Conservation (phyloP, 1,140 invertebrate genomes). For the Hypothenemus hampei region DNA sequence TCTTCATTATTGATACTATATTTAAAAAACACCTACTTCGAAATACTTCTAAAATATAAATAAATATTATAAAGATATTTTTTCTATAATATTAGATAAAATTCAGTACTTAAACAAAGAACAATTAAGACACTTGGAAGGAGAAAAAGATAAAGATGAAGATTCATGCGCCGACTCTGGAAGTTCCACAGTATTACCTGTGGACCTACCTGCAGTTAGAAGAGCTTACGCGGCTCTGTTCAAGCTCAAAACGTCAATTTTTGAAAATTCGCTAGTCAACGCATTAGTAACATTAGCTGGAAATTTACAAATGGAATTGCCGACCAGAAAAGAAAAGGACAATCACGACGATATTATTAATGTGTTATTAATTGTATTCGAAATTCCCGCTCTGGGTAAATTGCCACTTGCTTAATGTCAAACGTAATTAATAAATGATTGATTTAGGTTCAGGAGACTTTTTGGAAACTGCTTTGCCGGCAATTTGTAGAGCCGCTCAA, state of each 20-base stretch:
- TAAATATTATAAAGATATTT: no score
- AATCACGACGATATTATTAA: constrained; percentile 59
- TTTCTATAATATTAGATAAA: constrained; percentile 24
- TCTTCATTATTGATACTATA: no score
- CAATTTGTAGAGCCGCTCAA: constrained; percentile 72
- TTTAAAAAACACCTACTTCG: no score
- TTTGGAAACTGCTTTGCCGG: constrained; percentile 74
- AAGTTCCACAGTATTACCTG: constrained; percentile 24
- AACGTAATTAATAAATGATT: neutral
- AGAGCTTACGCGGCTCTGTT: constrained; percentile 60
- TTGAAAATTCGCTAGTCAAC: constrained; percentile 72
- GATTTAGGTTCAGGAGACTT: constrained; percentile 67
- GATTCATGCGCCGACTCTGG: constrained; percentile 54
- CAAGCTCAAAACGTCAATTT: constrained; percentile 45
- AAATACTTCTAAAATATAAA: no score
- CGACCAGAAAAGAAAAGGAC: constrained; percentile 53
- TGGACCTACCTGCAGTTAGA: constrained; percentile 58
- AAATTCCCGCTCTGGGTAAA: constrained; percentile 77
- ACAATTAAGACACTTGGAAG: constrained; percentile 63
- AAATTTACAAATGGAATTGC: constrained; percentile 68
- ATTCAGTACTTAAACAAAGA: constrained; percentile 57
- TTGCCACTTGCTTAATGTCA: no score
- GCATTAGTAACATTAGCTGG: constrained; percentile 70
- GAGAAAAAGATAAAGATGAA: constrained; percentile 79
- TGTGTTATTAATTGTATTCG: constrained; percentile 82